Conservation (phyloP, 1,140 invertebrate genomes). For the Calliphora vicina region DNA sequence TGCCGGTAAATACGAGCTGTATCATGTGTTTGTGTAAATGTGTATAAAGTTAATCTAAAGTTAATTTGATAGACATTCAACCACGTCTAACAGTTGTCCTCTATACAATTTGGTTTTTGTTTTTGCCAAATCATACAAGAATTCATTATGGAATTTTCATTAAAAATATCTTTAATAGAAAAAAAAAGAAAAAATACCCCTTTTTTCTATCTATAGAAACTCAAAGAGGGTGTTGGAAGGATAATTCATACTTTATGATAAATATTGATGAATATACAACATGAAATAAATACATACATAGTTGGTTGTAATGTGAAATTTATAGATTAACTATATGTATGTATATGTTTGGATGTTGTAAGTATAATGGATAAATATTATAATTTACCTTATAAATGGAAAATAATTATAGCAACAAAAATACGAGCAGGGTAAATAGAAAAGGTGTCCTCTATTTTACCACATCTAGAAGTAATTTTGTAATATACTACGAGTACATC, state of each 20-base stretch:
- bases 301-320: background rate
- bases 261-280: background rate
- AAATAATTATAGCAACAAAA: background rate
- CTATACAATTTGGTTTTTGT: background rate
- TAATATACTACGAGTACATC: no score
- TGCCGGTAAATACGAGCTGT: background rate
- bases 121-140: constrained; percentile 19
- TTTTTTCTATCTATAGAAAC: background rate
- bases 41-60: constrained; percentile 23
- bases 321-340: background rate
- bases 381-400: background rate
- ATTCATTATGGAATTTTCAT: constrained; percentile 25
- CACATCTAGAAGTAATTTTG: background rate
- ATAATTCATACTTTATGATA: background rate
- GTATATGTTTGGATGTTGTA: no score
- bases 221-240: background rate
- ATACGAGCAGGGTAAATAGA: background rate
- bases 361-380: background rate
- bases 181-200: background rate
- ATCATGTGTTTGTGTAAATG: background rate
- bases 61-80: constrained; percentile 19
- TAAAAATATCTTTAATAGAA: constrained; percentile 5
- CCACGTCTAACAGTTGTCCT: constrained; percentile 13
- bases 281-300: background rate
- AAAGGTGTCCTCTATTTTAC: background rate